phyloP scores from a whole-genome alignment of 2,113 vertebrate genomes.

The Brachyhypopomus occidentalis region DNA sequence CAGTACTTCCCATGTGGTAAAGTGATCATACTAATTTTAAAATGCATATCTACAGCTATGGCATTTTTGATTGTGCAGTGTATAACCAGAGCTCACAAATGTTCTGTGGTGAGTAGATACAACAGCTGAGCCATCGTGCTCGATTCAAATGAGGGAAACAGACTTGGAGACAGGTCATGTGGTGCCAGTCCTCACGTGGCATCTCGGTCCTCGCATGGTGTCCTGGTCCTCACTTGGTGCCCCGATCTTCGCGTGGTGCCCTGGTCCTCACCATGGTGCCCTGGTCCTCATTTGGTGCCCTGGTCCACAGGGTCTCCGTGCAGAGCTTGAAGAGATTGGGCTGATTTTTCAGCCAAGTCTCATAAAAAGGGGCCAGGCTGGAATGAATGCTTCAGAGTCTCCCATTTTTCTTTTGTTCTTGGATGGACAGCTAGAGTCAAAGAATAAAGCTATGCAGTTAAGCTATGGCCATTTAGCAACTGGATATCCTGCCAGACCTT shows the following conservation, averaged over 20 bases:
- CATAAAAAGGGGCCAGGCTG: conserved; percentile 31
- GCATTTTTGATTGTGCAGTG: not conserved
- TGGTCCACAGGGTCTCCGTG: conserved; percentile 7
- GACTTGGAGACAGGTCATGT: conserved; percentile 1
- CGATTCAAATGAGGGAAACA: not conserved
- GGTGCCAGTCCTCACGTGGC: not conserved
- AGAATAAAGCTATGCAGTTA: conserved; percentile 48
- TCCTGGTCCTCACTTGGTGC: not conserved
- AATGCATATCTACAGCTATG: conserved; percentile 7
- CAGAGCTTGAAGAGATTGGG: not conserved
- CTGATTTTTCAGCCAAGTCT: conserved; percentile 38
- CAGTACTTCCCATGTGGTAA: not conserved
- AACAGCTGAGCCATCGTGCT: not conserved
- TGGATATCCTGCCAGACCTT: conserved; percentile 17
- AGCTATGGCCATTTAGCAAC: conserved; percentile 20
- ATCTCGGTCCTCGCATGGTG: not conserved
- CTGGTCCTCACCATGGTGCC: not conserved
- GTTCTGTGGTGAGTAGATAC: not conserved
- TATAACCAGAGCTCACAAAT: not conserved
- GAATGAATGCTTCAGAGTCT: conserved; percentile 17
- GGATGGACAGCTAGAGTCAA: conserved; percentile 24
- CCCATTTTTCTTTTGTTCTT: conserved; percentile 43
- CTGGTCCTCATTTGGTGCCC: not conserved
- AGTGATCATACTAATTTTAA: conserved; percentile 28
- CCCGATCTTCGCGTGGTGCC: not conserved